These are phyloP conservation scores for Phalanger gymnotis DNA, from an alignment of 2,797 vertebrate genomes.

Conservation along the genomic window DNA sequence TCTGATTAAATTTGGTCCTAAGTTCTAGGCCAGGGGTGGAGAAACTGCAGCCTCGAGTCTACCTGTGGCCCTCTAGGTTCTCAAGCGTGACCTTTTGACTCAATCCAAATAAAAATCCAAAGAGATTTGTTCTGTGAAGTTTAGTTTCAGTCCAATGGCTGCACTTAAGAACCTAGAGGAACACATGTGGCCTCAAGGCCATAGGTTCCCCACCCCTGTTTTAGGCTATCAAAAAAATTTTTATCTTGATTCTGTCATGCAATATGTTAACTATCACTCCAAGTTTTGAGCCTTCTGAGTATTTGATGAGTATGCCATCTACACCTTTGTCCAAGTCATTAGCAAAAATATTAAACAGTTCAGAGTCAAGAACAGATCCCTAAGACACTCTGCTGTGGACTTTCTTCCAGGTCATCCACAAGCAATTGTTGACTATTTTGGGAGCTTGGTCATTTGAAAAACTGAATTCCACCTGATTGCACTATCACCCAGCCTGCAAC, in stretches of 20 bases:
- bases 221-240: not conserved
- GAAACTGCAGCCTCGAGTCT: too few relatives aligned
- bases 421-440: not conserved
- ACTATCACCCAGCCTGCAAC: too few relatives aligned
- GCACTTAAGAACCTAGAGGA: too few relatives aligned
- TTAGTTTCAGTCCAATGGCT: too few relatives aligned
- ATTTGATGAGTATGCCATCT: not conserved
- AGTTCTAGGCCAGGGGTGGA: not conserved
- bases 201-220: too few relatives aligned
- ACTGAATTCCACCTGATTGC: not conserved
- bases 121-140: too few relatives aligned
- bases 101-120: too few relatives aligned
- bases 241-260: not conserved
- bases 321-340: not conserved
- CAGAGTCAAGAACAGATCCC: not conserved
- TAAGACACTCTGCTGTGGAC: not conserved
- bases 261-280: not conserved
- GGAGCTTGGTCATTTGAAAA: not conserved
- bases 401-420: not conserved
- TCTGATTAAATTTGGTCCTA: not conserved
- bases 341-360: not conserved
- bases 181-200: too few relatives aligned
- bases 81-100: too few relatives aligned
- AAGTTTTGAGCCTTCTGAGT: not conserved
- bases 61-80: too few relatives aligned